Evolutionary conservation across 1,140 invertebrate species (phyloP).

Genomic region (Cyclina sinensis): DNA sequence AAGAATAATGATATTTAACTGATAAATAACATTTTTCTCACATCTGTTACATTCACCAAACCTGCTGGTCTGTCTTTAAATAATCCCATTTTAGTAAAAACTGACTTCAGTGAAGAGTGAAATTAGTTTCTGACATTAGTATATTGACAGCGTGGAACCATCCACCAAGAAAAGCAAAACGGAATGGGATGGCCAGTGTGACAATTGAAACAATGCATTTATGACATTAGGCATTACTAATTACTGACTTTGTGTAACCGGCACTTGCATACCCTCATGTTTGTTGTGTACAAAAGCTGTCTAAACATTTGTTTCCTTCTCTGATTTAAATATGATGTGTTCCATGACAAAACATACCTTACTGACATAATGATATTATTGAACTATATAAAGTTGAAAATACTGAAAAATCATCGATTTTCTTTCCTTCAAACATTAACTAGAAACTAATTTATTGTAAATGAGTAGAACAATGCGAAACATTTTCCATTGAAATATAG

Average conservation of each 20-base stretch:
- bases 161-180: constrained; percentile 14
- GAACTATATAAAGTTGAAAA: constrained; percentile 21
- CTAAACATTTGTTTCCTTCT: constrained; percentile 39
- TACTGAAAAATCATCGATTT: constrained; percentile 24
- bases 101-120: constrained; percentile 17
- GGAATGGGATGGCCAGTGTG: constrained; percentile 12
- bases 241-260: constrained; percentile 30
- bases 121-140: constrained; percentile 29
- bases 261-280: constrained; percentile 28
- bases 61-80: constrained; percentile 32
- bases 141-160: constrained; percentile 29
- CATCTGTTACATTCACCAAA: constrained; percentile 28
- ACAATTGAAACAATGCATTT: constrained; percentile 41
- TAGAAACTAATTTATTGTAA: constrained; percentile 38
- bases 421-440: constrained; percentile 22
- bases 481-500: constrained; percentile 38
- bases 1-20: constrained; percentile 24
- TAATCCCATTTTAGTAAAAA: constrained; percentile 15
- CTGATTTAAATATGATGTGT: constrained; percentile 33
- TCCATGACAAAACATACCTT: constrained; percentile 21
- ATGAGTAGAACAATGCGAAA: constrained; percentile 29
- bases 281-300: constrained; percentile 27
- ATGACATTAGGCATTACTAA: background rate
- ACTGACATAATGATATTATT: constrained; percentile 42
- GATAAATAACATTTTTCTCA: constrained; percentile 25